A percentile compares a stretch with the other conserved stretches of the same genome.
Evolutionary conservation across 2,888 invertebrate species (phyloP).

Genomic region (Leptinotarsa rubiginosa): DNA sequence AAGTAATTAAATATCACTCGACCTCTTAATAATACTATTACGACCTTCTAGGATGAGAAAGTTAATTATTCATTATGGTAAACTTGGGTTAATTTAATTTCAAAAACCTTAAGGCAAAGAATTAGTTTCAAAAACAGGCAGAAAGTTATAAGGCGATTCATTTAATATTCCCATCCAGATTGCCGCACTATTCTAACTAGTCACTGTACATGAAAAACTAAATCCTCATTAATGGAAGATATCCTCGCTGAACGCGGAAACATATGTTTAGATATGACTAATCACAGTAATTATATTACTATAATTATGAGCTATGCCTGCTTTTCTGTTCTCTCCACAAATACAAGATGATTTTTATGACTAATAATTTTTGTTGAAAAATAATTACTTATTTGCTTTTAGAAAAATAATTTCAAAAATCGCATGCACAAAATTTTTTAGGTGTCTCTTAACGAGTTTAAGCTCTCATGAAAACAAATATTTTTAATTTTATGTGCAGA

Average conservation of each 20-base stretch:
- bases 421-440: no score
- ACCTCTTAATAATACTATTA: constrained; percentile 47
- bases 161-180: constrained; percentile 8
- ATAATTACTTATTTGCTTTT: neutral
- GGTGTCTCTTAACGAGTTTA: no score
- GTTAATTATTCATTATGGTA: constrained; percentile 4
- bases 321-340: constrained; percentile 50
- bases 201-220: constrained; percentile 58
- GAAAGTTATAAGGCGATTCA: neutral
- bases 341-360: constrained; percentile 23
- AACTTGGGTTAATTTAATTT: neutral
- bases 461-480: constrained; percentile 5
- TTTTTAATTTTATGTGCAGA: constrained; percentile 5
- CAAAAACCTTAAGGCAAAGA: neutral
- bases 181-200: constrained; percentile 46
- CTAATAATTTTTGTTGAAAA: constrained; percentile 5
- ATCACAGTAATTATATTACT: constrained; percentile 57
- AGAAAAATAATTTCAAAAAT: no score
- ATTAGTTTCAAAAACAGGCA: neutral
- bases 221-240: constrained; percentile 46
- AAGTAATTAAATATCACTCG: constrained; percentile 57
- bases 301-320: constrained; percentile 28
- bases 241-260: constrained; percentile 44
- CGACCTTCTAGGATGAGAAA: constrained; percentile 10
- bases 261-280: constrained; percentile 57